Evolutionary conservation across 2,113 vertebrate genomes (phyloP), one percentile per base, ranked within the genome.

Genomic region (Cranoglanis bouderius): DNA sequence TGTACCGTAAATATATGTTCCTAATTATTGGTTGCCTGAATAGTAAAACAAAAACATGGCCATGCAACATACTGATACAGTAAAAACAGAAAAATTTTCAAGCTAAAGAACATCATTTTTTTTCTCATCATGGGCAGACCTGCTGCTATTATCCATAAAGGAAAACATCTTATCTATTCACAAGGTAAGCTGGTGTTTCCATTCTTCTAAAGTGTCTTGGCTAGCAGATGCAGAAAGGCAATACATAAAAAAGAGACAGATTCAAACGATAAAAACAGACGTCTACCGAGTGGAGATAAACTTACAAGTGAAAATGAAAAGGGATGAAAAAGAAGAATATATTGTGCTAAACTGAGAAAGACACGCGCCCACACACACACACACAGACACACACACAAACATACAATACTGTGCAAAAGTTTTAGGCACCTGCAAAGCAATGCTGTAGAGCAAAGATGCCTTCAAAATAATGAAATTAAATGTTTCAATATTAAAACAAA

Each of bases 201-300:
- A 86, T 88, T 89, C 78, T 81, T 90, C 57, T 87, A 35, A 32
- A 89, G 90, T 82, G 78, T 84, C 72, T 88, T 80, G 29, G 81
- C 49, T 83, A 82, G 72, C 46, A 35, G 61, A 77, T 78, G 65
- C 63, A 77, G 35, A 49, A 59, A 53, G n/a, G 55, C 26, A 85
- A 77, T 38, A 70, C 12, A 67, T 4, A 40, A 87, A 55, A 29
- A 40, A 61, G 35, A 85, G 80, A 24, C 40, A 88, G 88, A 89
- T 82, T 80, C 83, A 70, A 85, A 35, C 65, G 82, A 89, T 83
- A 90, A 72, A 90, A 61, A 82, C 63, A 87, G 67, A 80, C 84
- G 80, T 67, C 53, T 46, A 59, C 82, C 49, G 59, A 16, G 21
- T 72, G 49, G 61, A 88, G 87, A 88, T 85, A 87, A 90, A 88